These are phyloP conservation scores for Osmerus eperlanus DNA, from an alignment of 2,113 vertebrate genomes.

Conservation along the genomic window DNA sequence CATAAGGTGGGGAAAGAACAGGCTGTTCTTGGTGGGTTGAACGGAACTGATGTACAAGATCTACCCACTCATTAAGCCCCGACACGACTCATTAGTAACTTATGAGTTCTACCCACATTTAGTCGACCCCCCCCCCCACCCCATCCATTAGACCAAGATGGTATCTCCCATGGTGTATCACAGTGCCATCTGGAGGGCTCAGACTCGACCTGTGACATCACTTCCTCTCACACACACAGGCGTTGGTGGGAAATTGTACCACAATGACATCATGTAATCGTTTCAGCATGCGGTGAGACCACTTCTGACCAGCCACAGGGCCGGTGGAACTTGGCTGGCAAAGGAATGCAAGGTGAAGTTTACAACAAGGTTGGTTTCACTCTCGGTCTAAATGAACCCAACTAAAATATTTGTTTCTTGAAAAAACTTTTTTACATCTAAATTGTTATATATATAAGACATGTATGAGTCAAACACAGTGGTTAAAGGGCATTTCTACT, in stretches of 20 bases:
- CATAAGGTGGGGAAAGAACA: background rate
- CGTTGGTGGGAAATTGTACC: slow-evolving; percentile 61
- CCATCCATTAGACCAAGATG: slow-evolving; percentile 18
- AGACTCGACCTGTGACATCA: slow-evolving; percentile 56
- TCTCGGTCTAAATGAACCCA: slow-evolving; percentile 13
- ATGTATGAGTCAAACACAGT: slow-evolving; percentile 7
- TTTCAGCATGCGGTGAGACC: slow-evolving; percentile 56
- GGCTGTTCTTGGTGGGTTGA: background rate
- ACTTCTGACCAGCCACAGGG: slow-evolving; percentile 31
- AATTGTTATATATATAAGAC: slow-evolving; percentile 13
- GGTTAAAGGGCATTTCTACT: slow-evolving; percentile 38
- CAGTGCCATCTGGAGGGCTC: slow-evolving; percentile 55
- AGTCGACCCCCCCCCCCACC: background rate
- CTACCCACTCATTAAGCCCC: slow-evolving; percentile 24
- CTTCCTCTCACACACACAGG: slow-evolving; percentile 57
- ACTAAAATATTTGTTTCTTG: background rate
- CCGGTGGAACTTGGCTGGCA: slow-evolving; percentile 21
- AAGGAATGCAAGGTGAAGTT: slow-evolving; percentile 24
- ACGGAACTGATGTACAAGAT: slow-evolving; percentile 31
- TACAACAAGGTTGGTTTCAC: slow-evolving; percentile 14
- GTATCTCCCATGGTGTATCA: slow-evolving; percentile 36
- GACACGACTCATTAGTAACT: slow-evolving; percentile 40
- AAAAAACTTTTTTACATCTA: slow-evolving; percentile 16
- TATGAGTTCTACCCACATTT: background rate
- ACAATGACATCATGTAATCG: slow-evolving; percentile 66